Base-by-base conservation (phyloP, 2,113 vertebrate species). In the Columba livia region DNA sequence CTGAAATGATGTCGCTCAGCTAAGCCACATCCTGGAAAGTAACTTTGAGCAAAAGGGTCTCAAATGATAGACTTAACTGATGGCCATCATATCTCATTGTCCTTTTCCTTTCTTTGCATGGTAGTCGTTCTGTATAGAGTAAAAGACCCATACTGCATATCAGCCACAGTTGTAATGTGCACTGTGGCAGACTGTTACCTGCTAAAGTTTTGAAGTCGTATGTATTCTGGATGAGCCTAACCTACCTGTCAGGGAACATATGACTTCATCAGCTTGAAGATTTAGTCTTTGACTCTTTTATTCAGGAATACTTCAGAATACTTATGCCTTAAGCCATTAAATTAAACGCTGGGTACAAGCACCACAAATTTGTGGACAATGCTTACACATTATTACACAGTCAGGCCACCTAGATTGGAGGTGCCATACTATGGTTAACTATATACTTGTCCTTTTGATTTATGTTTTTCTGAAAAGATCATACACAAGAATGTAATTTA, bases 161-260 rank as follows among this genome's bases (percentile, higher is more conserved):
- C 34, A 85, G 36, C 3, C 85, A 60, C 26, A 72, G 31, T 5
- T 73, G 21, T 44, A 36, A 82, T 0, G 0, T n/a, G 64, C 26
- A 15, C 54, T 69, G 9, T 47, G 58, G 48, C 8, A 91, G 61
- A 60, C 11, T 15, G 26, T 26, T 77, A 73, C 25, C 12, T 64
- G 29, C n/a, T 44, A 28, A 61, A 77, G 25, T 56, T 86, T 69
- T 69, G 9, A 91, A 85, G 67, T 65, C 32, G 62, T 70, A 40
- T 11, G 62, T 56, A 75, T 38, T 85, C 66, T 18, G 36, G 15
- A 48, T 18, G 23, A 62, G 19, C 19, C 54, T 80, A 69, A 73
- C 13, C 17, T 77, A 66, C 28, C 40, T 83, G 64, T 62, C 26
- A 54, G 34, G 21, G 4, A 85, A 12, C 6, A 53, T 19, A 64